Evolutionary conservation across 2,888 invertebrate genomes (phyloP).

Genomic region (Drosophila sordidapex): DNA sequence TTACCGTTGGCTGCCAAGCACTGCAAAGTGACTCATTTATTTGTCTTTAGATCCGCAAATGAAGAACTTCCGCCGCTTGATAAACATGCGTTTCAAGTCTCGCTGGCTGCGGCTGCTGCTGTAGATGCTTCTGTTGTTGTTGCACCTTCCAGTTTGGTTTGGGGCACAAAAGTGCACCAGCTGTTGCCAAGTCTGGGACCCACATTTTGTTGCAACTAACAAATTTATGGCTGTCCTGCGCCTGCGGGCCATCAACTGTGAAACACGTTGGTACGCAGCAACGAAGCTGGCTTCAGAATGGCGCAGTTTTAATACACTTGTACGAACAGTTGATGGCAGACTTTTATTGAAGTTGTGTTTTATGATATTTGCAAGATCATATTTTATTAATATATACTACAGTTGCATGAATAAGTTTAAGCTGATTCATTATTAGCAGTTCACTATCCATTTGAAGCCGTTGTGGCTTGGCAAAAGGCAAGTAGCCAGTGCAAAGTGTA

Average conservation of each 20-base stretch:
- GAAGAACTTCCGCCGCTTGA: neutral
- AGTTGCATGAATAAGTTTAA: neutral
- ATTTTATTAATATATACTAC: neutral
- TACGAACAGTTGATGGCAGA: neutral
- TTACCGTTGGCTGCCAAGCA: slow-evolving; percentile 3
- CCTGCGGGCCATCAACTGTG: slow-evolving; percentile 32
- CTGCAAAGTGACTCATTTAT: slow-evolving; percentile 24
- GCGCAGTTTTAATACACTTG: slow-evolving; percentile 22
- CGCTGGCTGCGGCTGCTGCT: neutral
- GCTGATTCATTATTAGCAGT: neutral
- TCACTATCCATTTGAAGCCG: neutral
- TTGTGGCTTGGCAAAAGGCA: neutral
- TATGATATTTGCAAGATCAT: neutral
- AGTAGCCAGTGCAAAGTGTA: slow-evolving; percentile 4
- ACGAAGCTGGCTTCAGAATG: neutral
- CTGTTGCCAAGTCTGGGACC: slow-evolving; percentile 2
- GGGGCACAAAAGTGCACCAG: slow-evolving; percentile 12
- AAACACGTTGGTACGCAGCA: neutral
- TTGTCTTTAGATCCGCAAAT: slow-evolving; percentile 30
- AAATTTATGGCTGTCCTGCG: slow-evolving; percentile 50
- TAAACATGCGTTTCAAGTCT: slow-evolving; percentile 17
- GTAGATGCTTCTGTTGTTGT: neutral
- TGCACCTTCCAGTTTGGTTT: neutral
- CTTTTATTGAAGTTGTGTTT: neutral
- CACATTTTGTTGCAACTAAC: slow-evolving; percentile 6